phyloP scores from a whole-genome alignment of 35 echinoderm and acorn worm species.

The Chiridota heheva region DNA sequence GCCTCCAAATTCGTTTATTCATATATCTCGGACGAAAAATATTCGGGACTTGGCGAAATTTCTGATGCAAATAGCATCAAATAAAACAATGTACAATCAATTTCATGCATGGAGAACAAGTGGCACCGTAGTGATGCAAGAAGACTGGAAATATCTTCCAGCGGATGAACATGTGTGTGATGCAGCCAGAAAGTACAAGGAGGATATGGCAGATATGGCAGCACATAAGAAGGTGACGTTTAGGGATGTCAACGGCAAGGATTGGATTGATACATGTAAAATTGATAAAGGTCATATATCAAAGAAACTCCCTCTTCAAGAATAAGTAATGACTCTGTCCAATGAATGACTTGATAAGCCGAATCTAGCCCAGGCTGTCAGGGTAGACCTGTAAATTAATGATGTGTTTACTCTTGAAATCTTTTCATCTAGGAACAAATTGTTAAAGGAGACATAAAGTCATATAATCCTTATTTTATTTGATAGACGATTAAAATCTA shows the following conservation, averaged over 20 bases:
- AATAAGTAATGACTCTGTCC: no score
- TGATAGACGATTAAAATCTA: no score
- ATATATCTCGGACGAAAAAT: constrained; percentile 13
- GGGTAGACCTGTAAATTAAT: no score
- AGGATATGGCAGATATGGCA: constrained; percentile 31
- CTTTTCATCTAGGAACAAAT: no score
- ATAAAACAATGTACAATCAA: constrained; percentile 16
- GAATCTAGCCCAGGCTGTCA: no score
- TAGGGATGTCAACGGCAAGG: constrained; percentile 30
- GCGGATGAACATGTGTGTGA: constrained; percentile 31
- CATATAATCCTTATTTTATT: no score
- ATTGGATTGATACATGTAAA: constrained; percentile 46
- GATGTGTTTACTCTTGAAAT: no score
- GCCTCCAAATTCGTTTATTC: constrained; percentile 25
- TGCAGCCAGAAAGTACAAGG: constrained; percentile 15
- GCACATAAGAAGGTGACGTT: not conserved
- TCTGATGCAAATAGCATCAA: not conserved
- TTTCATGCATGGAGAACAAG: constrained; percentile 10
- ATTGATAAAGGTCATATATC: constrained; percentile 22
- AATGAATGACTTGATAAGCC: no score
- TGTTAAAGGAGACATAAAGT: no score
- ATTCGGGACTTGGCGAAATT: not conserved
- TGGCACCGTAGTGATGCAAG: constrained; percentile 7
- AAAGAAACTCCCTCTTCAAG: constrained; percentile 18
- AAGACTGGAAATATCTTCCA: constrained; percentile 27